A percentile compares a stretch with the other conserved stretches of the same genome.
phyloP scores from a whole-genome alignment of 2,797 vertebrate genomes.

The Phalanger gymnotis region DNA sequence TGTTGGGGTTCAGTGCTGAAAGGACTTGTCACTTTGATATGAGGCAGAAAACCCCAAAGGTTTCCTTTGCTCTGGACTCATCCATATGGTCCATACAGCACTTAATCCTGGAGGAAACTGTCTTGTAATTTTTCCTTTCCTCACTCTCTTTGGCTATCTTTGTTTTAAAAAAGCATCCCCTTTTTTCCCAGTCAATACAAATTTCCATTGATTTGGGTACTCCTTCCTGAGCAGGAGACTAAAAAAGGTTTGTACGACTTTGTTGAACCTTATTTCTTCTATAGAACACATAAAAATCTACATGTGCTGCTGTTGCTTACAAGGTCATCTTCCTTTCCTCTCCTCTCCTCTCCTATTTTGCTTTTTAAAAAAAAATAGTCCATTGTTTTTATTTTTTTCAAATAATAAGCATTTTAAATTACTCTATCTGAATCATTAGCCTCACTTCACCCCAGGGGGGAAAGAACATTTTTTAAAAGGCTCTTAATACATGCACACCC shows the following conservation, averaged over 20 bases:
- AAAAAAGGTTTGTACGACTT: neutral
- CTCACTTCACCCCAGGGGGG: neutral
- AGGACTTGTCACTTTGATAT: neutral
- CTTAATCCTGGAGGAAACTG: neutral
- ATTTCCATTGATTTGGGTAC: neutral
- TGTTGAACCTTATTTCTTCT: neutral
- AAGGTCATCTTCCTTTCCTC: neutral
- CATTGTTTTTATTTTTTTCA: neutral
- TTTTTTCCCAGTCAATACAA: neutral
- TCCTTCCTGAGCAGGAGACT: neutral
- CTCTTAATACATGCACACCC: neutral
- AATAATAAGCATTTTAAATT: neutral
- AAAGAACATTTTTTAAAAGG: neutral
- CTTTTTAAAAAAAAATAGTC: neutral
- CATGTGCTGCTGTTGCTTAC: neutral
- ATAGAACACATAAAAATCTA: neutral
- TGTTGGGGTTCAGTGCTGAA: neutral
- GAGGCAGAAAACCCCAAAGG: neutral
- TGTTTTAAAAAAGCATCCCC: neutral
- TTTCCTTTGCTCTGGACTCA: neutral
- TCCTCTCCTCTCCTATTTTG: neutral
- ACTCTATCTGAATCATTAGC: neutral
- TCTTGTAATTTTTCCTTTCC: neutral
- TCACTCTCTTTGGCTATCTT: neutral
- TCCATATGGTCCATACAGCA: neutral